Evolutionary conservation across 2,797 vertebrate genomes (phyloP), one percentile per base, ranked within the genome.

Genomic region (Emys orbicularis): DNA sequence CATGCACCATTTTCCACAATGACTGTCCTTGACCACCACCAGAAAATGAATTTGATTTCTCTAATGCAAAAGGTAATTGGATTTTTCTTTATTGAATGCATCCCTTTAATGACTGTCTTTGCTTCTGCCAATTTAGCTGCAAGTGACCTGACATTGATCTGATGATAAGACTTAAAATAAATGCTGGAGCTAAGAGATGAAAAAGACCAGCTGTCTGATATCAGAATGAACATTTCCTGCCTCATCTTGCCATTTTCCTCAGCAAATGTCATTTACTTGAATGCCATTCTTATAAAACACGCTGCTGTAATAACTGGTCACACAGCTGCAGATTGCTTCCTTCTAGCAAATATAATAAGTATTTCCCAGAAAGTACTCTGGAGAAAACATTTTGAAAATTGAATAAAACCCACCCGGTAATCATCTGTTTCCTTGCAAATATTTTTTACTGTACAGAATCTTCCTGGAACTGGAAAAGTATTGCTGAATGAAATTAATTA

Each of bases 41-140:
- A 98, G 96, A 97, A 97, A 98, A 97, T 98, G 89, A 98, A 98
- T 98, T 98, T 98, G 95, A 98, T 98, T 98, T 97, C 92, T 98
- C 95, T 98, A 98, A 98, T 98, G 96, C 91, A 97, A 95, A 95
- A 98, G 77, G 89, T 98, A 98, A 98, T 98, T 98, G 97, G 98
- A 97, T 98, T 98, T 97, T 96, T 96, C 96, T 96, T 98, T 97
- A 97, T 96, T 96, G 96, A 98, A 98, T 98, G 95, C 93, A 96
- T 98, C 93, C 84, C 92, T 98, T 98, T 98, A 98, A 98, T 98
- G 98, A 97, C 94, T 96, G 27, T 96, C 87, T 96, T 89, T 97
- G 89, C 92, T 96, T 84, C 94, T 95, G 93, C 97, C 97, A 98
- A 97, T 98, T 98, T 98, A 98, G 94, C 96, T 97, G 95, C 95